phyloP scores from a whole-genome alignment of 37 sponge, comb jelly and placozoan genomes.

The Axinella damicornis region DNA sequence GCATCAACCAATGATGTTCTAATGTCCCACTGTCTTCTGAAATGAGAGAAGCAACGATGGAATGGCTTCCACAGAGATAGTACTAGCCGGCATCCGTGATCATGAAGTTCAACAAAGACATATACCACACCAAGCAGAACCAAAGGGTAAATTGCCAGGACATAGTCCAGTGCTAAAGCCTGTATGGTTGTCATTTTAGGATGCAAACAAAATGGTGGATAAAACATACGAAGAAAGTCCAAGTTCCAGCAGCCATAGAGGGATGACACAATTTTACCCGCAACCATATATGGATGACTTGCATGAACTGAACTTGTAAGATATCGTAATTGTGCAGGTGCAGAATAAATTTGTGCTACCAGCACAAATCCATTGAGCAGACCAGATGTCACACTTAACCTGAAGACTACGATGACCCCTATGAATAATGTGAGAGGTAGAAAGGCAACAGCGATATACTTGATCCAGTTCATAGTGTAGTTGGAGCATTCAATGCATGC shows the following conservation, averaged over 20 bases:
- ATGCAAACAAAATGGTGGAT: conserved; percentile 8
- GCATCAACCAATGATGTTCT: conserved; percentile 35
- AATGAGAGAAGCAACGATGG: background rate
- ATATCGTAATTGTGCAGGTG: background rate
- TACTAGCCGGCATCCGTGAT: background rate
- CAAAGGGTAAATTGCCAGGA: conserved; percentile 42
- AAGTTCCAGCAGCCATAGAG: conserved; percentile 20
- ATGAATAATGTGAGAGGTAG: conserved; percentile 10
- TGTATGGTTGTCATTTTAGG: background rate
- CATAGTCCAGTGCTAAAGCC: conserved; percentile 14
- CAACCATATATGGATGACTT: background rate
- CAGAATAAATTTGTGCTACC: background rate
- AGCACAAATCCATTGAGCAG: background rate
- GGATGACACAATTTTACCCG: too few species aligned
- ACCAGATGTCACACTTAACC: background rate
- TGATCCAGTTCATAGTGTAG: conserved; percentile 15
- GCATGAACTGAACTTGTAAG: background rate
- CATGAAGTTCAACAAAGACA: conserved; percentile 15
- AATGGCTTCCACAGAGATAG: conserved; percentile 24
- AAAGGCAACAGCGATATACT: background rate
- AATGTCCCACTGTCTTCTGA: conserved; percentile 30
- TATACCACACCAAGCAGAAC: conserved; percentile 11
- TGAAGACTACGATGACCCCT: background rate
- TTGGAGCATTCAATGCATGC: conserved; percentile 3
- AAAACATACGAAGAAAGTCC: conserved; percentile 24